A percentile compares a stretch with the other conserved stretches of the same genome.
Evolutionary conservation across 2,113 vertebrate genomes (phyloP).

Genomic region (Dasyornis broadbenti): DNA sequence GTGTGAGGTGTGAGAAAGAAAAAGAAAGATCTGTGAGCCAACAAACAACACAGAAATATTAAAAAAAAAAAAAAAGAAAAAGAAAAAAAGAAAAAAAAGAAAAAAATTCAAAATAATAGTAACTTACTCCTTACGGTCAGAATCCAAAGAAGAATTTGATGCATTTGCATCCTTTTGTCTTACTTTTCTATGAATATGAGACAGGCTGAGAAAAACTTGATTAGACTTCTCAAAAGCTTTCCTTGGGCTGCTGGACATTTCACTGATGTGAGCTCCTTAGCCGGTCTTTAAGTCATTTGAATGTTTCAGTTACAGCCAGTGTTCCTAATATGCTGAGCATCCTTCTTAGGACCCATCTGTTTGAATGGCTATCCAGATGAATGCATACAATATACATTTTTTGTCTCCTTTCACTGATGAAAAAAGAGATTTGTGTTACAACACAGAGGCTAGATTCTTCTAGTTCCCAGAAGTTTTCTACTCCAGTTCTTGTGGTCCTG

Average conservation of each 20-base stretch:
- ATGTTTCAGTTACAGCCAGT: fast-evolving
- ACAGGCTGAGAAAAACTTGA: neutral
- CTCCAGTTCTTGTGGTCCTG: neutral
- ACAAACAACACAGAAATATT: neutral
- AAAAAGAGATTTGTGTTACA: neutral
- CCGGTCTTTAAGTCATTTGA: neutral
- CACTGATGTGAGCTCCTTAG: neutral
- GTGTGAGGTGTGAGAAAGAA: neutral
- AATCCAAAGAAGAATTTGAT: neutral
- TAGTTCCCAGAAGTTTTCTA: neutral
- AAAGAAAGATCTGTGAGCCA: neutral
- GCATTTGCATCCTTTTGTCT: neutral
- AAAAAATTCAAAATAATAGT: neutral
- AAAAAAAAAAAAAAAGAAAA: neutral
- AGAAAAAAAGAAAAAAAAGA: neutral
- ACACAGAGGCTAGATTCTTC: neutral
- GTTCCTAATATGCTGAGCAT: neutral
- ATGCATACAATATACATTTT: neutral
- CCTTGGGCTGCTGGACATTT: neutral
- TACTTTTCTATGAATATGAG: neutral
- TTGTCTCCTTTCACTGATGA: neutral
- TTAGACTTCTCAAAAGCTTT: neutral
- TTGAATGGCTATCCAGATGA: neutral
- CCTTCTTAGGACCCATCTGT: neutral
- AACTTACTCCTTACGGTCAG: neutral